Percentiles rank a stretch among this genome's conserved stretches.
These are phyloP conservation scores for Nycteola revayana DNA, from an alignment of 2,888 invertebrate species.

Conservation along the genomic window DNA sequence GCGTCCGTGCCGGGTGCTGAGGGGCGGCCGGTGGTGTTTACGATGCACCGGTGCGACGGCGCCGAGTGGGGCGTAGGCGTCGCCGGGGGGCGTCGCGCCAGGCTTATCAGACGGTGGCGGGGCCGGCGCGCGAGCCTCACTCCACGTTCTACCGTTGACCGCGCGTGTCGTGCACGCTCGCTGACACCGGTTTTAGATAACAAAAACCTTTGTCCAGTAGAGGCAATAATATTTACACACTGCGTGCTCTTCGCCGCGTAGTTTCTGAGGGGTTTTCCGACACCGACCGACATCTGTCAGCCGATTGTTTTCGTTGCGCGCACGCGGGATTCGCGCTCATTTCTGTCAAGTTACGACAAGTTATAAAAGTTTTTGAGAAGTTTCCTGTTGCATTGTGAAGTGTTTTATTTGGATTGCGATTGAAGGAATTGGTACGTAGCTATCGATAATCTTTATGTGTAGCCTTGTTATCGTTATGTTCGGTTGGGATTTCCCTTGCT, in stretches of 20 bases:
- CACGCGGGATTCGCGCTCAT: conserved; percentile 65
- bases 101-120: conserved; percentile 81
- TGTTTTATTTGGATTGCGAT: conserved; percentile 70
- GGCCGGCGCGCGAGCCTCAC: conserved; percentile 79
- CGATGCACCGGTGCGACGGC: conserved; percentile 67
- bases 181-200: conserved; percentile 76
- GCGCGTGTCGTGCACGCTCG: conserved; percentile 66
- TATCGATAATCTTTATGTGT: conserved; percentile 9
- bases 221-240: conserved; percentile 76
- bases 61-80: conserved; percentile 80
- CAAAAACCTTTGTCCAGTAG: conserved; percentile 81
- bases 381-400: conserved; percentile 55
- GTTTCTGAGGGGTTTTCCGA: conserved; percentile 77
- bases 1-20: conserved; percentile 52
- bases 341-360: conserved; percentile 72
- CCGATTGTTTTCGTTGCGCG: conserved; percentile 71
- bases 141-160: conserved; percentile 71
- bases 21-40: conserved; percentile 71
- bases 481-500: conserved; percentile 16
- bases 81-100: conserved; percentile 81
- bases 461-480: conserved; percentile 3
- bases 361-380: conserved; percentile 50
- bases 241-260: conserved; percentile 64
- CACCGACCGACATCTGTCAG: conserved; percentile 68
- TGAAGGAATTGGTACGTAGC: conserved; percentile 61